These are phyloP conservation scores for Pterobdella sp. DNA, from an alignment of 2,888 invertebrate genomes.

Conservation along the genomic window DNA sequence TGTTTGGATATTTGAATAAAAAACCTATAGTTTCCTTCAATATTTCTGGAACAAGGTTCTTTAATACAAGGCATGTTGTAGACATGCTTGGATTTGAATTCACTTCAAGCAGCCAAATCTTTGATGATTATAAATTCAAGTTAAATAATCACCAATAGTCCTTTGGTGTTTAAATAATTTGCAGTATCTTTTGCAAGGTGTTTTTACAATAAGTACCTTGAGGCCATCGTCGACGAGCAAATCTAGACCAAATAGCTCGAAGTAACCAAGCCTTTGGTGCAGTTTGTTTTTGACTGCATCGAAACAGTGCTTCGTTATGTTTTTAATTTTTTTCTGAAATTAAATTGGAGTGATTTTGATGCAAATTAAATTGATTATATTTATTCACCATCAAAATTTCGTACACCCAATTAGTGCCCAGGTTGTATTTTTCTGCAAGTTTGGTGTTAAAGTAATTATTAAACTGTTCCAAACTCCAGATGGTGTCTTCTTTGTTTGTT, in stretches of 20 bases:
- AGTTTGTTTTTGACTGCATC: constrained; percentile 49
- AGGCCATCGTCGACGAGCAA: constrained; percentile 51
- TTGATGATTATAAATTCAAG: too few species aligned
- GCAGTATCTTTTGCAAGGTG: too few species aligned
- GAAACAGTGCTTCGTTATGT: constrained; percentile 49
- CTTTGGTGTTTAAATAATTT: background rate
- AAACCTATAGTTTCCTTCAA: background rate
- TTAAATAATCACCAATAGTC: too few species aligned
- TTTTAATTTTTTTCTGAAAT: constrained; percentile 49
- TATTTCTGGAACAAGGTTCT: background rate
- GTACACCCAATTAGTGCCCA: constrained; percentile 48
- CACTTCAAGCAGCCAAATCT: too few species aligned
- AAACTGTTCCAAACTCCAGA: constrained; percentile 51
- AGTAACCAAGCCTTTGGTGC: constrained; percentile 47
- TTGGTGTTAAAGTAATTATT: constrained; percentile 49
- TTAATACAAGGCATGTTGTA: background rate
- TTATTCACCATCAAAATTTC: constrained; percentile 42
- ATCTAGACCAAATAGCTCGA: constrained; percentile 51
- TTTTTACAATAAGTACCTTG: too few species aligned
- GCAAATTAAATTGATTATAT: constrained; percentile 11
- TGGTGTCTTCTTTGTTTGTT: constrained; percentile 50
- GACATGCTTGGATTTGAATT: background rate
- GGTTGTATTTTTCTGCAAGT: constrained; percentile 40
- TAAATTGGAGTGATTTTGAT: too few species aligned
- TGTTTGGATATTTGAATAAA: background rate